phyloP scores from a whole-genome alignment of 2,113 vertebrate species.

The Petrocephalus microphthalmus region DNA sequence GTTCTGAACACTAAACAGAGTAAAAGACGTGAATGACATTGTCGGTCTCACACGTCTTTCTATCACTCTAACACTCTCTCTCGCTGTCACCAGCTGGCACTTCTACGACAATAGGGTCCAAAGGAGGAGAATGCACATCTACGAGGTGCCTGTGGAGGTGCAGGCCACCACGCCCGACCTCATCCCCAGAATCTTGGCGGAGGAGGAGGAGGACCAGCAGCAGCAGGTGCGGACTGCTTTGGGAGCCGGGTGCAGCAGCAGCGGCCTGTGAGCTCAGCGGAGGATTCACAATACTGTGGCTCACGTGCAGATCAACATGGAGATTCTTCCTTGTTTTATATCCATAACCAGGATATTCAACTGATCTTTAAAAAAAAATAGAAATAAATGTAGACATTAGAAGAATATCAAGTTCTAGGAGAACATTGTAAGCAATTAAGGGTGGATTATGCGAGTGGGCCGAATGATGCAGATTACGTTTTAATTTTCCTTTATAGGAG shows the following conservation, averaged over 20 bases:
- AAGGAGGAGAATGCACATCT: conserved; percentile 41
- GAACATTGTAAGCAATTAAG: neutral
- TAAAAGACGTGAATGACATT: neutral
- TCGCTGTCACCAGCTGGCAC: neutral
- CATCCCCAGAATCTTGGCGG: conserved; percentile 61
- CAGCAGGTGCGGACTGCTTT: conserved; percentile 38
- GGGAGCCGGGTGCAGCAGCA: neutral
- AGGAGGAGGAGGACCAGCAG: conserved; percentile 43
- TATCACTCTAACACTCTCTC: neutral
- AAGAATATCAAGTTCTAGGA: neutral
- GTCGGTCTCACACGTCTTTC: neutral
- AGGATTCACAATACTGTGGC: neutral
- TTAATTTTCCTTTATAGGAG: neutral
- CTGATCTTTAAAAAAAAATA: neutral
- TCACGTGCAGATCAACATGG: neutral
- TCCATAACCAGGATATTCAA: neutral
- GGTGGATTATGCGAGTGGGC: neutral
- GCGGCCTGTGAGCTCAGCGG: neutral
- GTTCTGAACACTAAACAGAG: neutral
- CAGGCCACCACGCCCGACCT: conserved; percentile 73
- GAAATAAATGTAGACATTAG: neutral
- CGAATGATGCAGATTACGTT: neutral
- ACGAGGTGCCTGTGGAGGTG: conserved; percentile 58
- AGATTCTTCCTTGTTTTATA: neutral
- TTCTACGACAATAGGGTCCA: neutral